Conservation (phyloP, 2,113 vertebrate species). For the Gymnarchus niloticus region DNA sequence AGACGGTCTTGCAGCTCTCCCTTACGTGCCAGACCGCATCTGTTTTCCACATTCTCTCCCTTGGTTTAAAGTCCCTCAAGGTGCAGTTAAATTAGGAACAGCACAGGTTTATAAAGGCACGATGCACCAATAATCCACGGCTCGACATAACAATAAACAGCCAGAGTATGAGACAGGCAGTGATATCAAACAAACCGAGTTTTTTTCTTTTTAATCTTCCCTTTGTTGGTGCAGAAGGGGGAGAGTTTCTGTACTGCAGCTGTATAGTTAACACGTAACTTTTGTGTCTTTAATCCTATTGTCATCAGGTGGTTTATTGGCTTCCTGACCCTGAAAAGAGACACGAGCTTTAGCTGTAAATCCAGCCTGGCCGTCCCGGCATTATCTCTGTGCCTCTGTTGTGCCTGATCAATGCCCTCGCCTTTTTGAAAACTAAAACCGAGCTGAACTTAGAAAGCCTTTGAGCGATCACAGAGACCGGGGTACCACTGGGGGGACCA, state of each 20-base stretch:
- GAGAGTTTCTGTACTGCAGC: constrained; percentile 39
- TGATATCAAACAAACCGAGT: constrained; percentile 40
- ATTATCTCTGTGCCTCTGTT: constrained; percentile 78
- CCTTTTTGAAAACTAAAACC: constrained; percentile 80
- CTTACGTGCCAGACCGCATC: constrained; percentile 58
- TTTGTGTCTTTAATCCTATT: constrained; percentile 80
- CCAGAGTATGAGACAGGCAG: constrained; percentile 31
- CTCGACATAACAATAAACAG: constrained; percentile 60
- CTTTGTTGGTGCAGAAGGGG: constrained; percentile 25
- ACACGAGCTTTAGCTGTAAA: constrained; percentile 79
- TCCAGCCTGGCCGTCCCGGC: constrained; percentile 73
- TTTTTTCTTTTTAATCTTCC: constrained; percentile 19
- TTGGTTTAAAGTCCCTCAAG: constrained; percentile 61
- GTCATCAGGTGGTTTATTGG: constrained; percentile 72
- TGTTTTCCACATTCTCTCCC: constrained; percentile 61
- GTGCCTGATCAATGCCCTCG: constrained; percentile 78
- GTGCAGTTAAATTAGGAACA: constrained; percentile 66
- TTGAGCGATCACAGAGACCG: constrained; percentile 72
- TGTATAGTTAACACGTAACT: constrained; percentile 70
- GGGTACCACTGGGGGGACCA: constrained; percentile 61
- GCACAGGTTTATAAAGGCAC: constrained; percentile 66
- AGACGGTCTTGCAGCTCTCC: constrained; percentile 41
- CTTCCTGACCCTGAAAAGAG: constrained; percentile 76
- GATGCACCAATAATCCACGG: constrained; percentile 62
- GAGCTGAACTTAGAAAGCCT: constrained; percentile 65